Evolutionary conservation across 2,113 vertebrate species (phyloP), one percentile per base, ranked within the genome.

Genomic region (Paramisgurnus dabryanus): DNA sequence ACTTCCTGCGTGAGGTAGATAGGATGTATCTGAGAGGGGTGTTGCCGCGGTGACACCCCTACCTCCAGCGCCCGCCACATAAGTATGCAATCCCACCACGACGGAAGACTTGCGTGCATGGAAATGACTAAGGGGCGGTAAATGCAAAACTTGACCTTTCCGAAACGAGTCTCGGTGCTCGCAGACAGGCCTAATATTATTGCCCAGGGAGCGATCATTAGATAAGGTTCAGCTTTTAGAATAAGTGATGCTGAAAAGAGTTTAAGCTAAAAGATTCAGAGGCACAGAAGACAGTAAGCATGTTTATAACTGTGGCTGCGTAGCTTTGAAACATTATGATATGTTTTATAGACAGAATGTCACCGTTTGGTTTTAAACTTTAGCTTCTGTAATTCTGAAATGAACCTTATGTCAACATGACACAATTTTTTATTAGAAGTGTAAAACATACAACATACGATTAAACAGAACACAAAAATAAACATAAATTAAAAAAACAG

Each of bases 1-100:
- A 87, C 88, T 87, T 89, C 84, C 90, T 91, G 91, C 87, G 83
- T 85, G 85, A 82, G 81, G 86, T 86, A 89, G 91, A 92, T 90
- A 90, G 86, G 86, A 74, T n/a, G 43, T 66, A 84, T 85, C 64
- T 49, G 71, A 71, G 43, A 49, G 69, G 57, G 78, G 60, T 41
- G 72, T 75, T 78, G 74, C 47, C 43, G 40, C 78, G 7, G 41
- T 60, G 78, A 77, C 81, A 81, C 79, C 27, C 12, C 39, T 65
- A 69, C 55, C 41, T 5, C 58, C 39, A 45, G 27, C 55, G 60
- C 40, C 68, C 39, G 39, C n/a, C 47, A 22, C 27, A 57, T 82
- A 71, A 85, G 82, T 87, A 86, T 83, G 68, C 83, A 60, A 63
- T 67, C 66, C 22, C 22, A n/a, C 70, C 18, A 13, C 58, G 7